phyloP scores from a whole-genome alignment of 2,113 vertebrate species.

The Noturus placidus region DNA sequence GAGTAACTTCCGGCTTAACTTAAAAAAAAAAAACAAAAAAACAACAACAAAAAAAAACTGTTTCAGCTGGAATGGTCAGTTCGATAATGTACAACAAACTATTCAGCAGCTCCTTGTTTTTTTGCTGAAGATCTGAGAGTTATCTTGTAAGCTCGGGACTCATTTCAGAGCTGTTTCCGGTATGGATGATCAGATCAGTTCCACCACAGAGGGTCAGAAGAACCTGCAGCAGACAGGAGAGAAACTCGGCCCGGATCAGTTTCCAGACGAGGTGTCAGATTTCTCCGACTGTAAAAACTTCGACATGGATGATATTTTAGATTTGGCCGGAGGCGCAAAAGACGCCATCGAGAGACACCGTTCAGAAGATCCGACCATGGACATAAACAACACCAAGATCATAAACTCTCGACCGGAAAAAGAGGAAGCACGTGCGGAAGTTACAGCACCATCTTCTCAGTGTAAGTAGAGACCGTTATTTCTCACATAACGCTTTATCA shows the following conservation, averaged over 20 bases:
- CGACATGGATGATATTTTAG: constrained; percentile 46
- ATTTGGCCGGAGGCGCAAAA: constrained; percentile 52
- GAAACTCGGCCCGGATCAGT: neutral
- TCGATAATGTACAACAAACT: no score
- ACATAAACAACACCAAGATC: neutral
- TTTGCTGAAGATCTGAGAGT: neutral
- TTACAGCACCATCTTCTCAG: neutral
- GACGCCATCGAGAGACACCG: constrained; percentile 54
- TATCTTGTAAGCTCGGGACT: no score
- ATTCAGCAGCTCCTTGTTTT: neutral
- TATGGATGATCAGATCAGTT: constrained; percentile 47
- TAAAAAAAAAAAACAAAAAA: neutral
- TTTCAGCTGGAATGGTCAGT: no score
- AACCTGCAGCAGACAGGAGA: neutral
- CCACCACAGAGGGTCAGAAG: constrained; percentile 22
- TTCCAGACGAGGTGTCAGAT: neutral
- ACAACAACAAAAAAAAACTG: no score
- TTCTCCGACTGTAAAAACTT: neutral
- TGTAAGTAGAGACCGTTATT: neutral
- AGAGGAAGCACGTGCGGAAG: neutral
- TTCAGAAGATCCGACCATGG: constrained; percentile 11
- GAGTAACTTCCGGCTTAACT: constrained; percentile 18
- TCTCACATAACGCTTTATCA: neutral
- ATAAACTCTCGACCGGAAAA: neutral
- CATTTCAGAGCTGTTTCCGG: neutral